A percentile compares a stretch with the other conserved stretches of the same genome.
Evolutionary conservation across 2,888 invertebrate genomes (phyloP).

Genomic region (Deroplatys truncata): DNA sequence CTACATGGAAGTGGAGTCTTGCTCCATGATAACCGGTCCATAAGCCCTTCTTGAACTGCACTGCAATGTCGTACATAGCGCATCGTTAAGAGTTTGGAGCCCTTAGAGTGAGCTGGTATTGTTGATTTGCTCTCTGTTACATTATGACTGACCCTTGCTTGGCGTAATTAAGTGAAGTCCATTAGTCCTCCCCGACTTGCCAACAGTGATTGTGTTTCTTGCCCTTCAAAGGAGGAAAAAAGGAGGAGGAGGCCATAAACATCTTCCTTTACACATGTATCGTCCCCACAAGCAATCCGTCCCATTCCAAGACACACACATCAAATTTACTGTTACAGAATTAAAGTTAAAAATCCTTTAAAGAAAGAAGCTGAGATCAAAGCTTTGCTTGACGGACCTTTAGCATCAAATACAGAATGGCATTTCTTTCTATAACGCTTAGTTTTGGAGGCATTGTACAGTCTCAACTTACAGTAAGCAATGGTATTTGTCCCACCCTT

Average conservation of each 20-base stretch:
- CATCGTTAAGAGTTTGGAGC: neutral
- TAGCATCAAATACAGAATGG: too few species aligned
- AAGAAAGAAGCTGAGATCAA: too few species aligned
- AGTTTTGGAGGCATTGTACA: too few species aligned
- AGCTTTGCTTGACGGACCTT: too few species aligned
- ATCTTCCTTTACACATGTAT: neutral
- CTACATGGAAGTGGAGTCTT: too few species aligned
- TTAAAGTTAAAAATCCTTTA: too few species aligned
- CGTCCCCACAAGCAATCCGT: neutral
- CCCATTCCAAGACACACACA: neutral
- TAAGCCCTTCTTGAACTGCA: neutral
- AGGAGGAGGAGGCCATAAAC: neutral
- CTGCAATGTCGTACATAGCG: neutral
- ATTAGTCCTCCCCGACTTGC: neutral
- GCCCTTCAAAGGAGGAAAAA: neutral
- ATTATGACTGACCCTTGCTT: neutral
- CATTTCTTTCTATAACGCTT: too few species aligned
- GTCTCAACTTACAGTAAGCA: too few species aligned
- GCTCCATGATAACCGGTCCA: neutral
- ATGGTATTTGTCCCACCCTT: too few species aligned
- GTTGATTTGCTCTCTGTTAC: neutral
- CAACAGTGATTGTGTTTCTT: neutral
- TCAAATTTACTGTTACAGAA: too few species aligned
- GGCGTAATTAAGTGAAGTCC: neutral
- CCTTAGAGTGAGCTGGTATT: neutral